Conservation (phyloP, 2,113 vertebrate species). For the Dolichotis patagonum region DNA sequence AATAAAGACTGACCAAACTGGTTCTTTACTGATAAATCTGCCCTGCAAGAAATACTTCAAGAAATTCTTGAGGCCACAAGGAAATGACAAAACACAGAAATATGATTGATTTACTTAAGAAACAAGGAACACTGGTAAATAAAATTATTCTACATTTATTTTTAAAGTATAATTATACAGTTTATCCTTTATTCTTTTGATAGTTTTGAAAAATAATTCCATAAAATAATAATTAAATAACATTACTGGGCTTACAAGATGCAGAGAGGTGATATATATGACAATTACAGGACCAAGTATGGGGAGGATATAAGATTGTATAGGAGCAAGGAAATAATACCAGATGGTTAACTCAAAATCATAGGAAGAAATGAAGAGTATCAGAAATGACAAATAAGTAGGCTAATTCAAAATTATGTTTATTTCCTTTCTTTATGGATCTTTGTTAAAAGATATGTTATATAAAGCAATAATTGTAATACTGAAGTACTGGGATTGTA, state of each 20-base stretch:
- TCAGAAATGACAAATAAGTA: background rate
- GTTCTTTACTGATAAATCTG: background rate
- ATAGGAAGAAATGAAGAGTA: background rate
- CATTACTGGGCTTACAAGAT: background rate
- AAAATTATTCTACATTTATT: background rate
- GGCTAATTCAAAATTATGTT: background rate
- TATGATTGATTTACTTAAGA: background rate
- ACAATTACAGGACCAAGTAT: background rate
- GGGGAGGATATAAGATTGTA: background rate
- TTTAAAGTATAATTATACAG: background rate
- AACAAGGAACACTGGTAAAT: background rate
- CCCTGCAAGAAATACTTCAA: background rate
- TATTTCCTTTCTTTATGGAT: background rate
- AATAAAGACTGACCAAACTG: background rate
- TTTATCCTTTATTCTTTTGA: background rate
- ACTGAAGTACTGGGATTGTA: background rate
- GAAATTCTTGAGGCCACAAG: background rate
- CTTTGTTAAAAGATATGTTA: background rate
- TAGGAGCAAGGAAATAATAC: background rate
- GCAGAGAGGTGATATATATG: background rate
- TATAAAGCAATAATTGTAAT: background rate
- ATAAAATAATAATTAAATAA: slow-evolving; percentile 27
- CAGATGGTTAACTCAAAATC: background rate
- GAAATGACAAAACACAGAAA: background rate
- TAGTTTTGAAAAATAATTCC: background rate